Evolutionary conservation across 2,888 invertebrate genomes (phyloP).

Genomic region (Phalera bucephala): DNA sequence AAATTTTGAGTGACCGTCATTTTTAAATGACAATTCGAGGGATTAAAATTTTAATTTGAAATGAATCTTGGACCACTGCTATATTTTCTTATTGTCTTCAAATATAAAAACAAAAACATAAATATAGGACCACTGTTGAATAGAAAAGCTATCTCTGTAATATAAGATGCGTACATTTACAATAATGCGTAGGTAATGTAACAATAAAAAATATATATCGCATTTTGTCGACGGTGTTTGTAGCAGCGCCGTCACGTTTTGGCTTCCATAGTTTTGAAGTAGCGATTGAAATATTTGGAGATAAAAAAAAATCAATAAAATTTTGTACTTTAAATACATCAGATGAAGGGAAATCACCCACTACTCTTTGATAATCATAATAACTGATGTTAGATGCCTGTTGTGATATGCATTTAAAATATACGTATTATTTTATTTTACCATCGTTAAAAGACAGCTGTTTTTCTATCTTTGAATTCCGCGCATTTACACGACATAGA

Average conservation of each 20-base stretch:
- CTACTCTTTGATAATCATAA: slow-evolving; percentile 13
- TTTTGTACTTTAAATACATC: slow-evolving; percentile 69
- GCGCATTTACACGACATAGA: too few species aligned
- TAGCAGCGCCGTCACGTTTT: slow-evolving; percentile 59
- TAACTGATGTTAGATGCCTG: slow-evolving; percentile 42
- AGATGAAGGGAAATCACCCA: slow-evolving; percentile 25
- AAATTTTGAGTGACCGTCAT: too few species aligned
- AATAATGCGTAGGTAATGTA: slow-evolving; percentile 42
- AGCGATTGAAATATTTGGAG: slow-evolving; percentile 42
- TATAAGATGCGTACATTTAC: slow-evolving; percentile 51
- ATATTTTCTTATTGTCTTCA: slow-evolving; percentile 64
- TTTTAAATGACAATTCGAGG: too few species aligned
- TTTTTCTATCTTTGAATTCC: background rate
- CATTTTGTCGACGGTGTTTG: slow-evolving; percentile 57
- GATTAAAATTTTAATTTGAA: too few species aligned
- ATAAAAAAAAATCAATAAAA: slow-evolving; percentile 37
- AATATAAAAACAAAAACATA: slow-evolving; percentile 26
- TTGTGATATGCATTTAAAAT: slow-evolving; percentile 67
- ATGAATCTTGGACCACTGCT: slow-evolving; percentile 72
- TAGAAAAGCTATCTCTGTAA: slow-evolving; percentile 73
- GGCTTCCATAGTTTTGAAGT: slow-evolving; percentile 79
- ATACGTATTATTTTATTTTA: slow-evolving; percentile 25
- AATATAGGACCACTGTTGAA: slow-evolving; percentile 69
- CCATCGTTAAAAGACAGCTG: slow-evolving; percentile 47
- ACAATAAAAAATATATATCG: slow-evolving; percentile 35